Evolutionary conservation across 2,888 invertebrate species (phyloP).

Genomic region (Sphaerophoria taeniata): DNA sequence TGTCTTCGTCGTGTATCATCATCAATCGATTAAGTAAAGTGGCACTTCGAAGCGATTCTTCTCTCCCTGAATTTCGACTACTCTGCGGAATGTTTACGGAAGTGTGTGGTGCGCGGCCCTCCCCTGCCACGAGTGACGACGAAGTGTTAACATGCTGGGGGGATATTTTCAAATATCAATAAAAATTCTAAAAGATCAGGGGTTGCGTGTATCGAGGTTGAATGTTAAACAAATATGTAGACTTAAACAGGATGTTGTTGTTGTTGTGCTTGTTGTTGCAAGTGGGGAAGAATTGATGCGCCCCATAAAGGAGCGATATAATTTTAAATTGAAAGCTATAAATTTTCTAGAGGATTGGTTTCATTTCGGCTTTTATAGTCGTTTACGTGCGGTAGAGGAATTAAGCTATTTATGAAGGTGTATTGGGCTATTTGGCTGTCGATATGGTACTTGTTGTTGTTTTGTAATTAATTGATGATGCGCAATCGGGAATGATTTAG

Average conservation of each 20-base stretch:
- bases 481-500: conserved; percentile 51
- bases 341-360: conserved; percentile 59
- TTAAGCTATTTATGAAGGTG: conserved; percentile 61
- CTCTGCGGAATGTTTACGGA: conserved; percentile 70
- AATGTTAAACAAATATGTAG: conserved; percentile 70
- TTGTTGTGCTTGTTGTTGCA: background rate
- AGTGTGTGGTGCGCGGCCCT: conserved; percentile 43
- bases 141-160: conserved; percentile 30
- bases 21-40: conserved; percentile 74
- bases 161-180: conserved; percentile 65
- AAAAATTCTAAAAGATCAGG: conserved; percentile 70
- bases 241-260: conserved; percentile 44
- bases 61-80: conserved; percentile 11
- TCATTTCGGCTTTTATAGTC: conserved; percentile 27
- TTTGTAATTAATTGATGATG: conserved; percentile 62
- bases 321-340: conserved; percentile 73
- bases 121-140: background rate
- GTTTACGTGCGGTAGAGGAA: conserved; percentile 56
- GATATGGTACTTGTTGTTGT: conserved; percentile 23
- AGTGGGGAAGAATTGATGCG: background rate
- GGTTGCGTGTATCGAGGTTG: conserved; percentile 71
- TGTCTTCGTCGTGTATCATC: conserved; percentile 65
- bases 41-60: conserved; percentile 52
- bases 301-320: conserved; percentile 67
- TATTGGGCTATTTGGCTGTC: conserved; percentile 14